Conservation (phyloP, 2,113 vertebrate species). For the Camelus dromedarius region DNA sequence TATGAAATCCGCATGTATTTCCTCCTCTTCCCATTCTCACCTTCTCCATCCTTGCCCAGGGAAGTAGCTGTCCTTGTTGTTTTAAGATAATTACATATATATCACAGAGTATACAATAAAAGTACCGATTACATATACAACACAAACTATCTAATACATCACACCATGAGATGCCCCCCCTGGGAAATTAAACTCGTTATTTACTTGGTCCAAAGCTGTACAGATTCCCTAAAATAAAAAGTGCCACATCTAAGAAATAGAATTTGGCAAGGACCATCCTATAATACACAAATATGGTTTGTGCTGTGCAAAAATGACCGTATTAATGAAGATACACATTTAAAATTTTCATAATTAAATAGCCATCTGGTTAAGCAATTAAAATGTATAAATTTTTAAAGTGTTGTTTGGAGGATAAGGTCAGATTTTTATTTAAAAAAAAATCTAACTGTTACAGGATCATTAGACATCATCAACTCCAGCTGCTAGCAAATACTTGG, state of each 20-base stretch:
- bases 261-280: background rate
- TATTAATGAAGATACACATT: background rate
- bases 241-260: background rate
- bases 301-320: background rate
- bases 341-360: background rate
- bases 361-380: background rate
- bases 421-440: background rate
- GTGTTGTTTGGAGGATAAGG: background rate
- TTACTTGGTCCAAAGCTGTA: background rate
- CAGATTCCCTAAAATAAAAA: background rate
- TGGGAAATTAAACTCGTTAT: background rate
- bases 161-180: background rate
- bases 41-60: background rate
- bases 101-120: background rate
- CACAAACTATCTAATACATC: background rate
- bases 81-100: background rate
- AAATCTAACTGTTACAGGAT: background rate
- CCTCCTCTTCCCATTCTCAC: background rate
- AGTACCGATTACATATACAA: background rate
- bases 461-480: background rate
- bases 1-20: background rate
- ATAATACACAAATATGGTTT: background rate
- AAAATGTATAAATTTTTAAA: background rate
- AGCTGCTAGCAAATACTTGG: background rate
- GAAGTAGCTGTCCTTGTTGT: background rate